Evolutionary conservation across 2,113 vertebrate genomes (phyloP).

Genomic region (Columba janthina): DNA sequence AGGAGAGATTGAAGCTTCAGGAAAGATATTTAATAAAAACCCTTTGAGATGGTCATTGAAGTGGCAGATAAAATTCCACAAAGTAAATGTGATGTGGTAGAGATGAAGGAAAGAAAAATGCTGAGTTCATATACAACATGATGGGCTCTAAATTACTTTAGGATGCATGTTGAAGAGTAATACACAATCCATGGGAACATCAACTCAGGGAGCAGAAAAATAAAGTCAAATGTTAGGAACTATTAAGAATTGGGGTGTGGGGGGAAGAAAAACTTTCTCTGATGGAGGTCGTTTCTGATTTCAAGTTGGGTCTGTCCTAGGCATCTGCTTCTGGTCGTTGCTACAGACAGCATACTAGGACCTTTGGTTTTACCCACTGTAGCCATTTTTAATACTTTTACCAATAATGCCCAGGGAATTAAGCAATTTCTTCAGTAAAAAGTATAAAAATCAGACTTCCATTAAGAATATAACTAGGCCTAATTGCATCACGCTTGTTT

Average conservation of each 20-base stretch:
- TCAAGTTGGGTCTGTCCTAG: neutral
- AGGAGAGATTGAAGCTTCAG: neutral
- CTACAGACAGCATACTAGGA: neutral
- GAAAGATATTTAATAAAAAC: neutral
- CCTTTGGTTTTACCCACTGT: neutral
- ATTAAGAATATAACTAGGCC: neutral
- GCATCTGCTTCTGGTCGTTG: neutral
- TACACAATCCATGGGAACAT: neutral
- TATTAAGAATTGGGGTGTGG: neutral
- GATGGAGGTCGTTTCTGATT: neutral
- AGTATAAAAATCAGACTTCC: neutral
- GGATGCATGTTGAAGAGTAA: neutral
- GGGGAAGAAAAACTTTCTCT: neutral
- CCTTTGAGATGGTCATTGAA: neutral
- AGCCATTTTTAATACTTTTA: neutral
- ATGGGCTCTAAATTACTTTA: neutral
- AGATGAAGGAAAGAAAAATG: neutral
- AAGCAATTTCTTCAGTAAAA: neutral
- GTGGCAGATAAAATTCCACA: neutral
- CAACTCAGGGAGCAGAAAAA: neutral
- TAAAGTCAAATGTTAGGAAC: neutral
- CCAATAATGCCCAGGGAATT: neutral
- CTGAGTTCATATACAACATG: neutral
- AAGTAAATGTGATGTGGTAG: neutral
- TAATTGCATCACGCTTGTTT: neutral